A percentile compares a stretch with the other conserved stretches of the same genome.
Conservation (phyloP, 2,113 vertebrate genomes). For the Cryptomyrus ogoouensis region DNA sequence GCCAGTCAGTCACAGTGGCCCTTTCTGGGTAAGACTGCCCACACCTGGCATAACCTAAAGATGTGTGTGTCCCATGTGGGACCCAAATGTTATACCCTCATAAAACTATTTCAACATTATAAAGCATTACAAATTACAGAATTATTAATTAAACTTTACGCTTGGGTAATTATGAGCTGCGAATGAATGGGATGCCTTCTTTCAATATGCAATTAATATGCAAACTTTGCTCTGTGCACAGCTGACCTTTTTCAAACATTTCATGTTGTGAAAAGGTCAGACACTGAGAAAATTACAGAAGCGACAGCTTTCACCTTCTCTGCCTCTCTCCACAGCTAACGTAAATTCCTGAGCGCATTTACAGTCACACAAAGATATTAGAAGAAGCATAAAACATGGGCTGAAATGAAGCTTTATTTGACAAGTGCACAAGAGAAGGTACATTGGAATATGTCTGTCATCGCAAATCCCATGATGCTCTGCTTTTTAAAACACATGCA, state of each 20-base stretch:
- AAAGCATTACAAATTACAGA: not conserved
- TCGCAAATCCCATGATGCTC: not conserved
- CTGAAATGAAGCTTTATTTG: not conserved
- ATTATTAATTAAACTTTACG: not conserved
- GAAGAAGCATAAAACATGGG: not conserved
- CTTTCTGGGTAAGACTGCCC: not conserved
- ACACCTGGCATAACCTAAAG: not conserved
- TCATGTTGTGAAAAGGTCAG: not conserved
- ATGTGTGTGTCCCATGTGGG: not conserved
- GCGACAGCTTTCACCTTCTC: not conserved
- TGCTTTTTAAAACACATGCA: not conserved
- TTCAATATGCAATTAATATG: slow-evolving; percentile 2
- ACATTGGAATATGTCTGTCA: not conserved
- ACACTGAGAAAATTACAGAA: not conserved
- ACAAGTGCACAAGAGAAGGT: not conserved
- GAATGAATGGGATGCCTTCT: not conserved
- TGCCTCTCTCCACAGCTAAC: not conserved
- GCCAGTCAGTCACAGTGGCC: not conserved
- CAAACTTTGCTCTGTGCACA: not conserved
- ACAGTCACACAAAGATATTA: not conserved
- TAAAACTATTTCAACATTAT: not conserved
- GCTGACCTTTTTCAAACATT: not conserved
- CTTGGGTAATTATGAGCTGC: not conserved
- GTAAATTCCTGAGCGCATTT: not conserved
- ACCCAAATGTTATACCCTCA: not conserved